Conservation (phyloP, 2,113 vertebrate species). For the Nettapus auritus region DNA sequence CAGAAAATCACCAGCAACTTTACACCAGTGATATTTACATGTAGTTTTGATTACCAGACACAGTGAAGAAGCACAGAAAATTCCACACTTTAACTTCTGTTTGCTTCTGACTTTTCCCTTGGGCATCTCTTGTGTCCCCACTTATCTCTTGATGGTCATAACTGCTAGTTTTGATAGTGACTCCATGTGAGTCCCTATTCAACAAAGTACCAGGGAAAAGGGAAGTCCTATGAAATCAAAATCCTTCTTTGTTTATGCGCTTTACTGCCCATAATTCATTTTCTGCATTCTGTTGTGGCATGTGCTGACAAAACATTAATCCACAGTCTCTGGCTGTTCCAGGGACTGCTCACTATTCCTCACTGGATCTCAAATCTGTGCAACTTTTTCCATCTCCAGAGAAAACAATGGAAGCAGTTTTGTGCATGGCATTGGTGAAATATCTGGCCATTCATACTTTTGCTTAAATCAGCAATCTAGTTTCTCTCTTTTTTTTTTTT, state of each 20-base stretch:
- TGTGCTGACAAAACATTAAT: background rate
- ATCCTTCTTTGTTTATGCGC: background rate
- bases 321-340: background rate
- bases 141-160: background rate
- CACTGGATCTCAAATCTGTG: background rate
- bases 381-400: background rate
- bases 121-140: background rate
- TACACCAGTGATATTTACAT: background rate
- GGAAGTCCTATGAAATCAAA: background rate
- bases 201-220: background rate
- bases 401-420: background rate
- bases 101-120: background rate
- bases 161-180: background rate
- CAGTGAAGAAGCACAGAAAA: background rate
- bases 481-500: background rate
- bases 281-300: background rate
- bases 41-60: background rate
- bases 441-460: background rate
- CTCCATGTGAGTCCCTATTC: background rate
- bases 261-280: background rate
- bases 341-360: background rate
- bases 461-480: background rate
- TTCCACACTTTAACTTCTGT: background rate
- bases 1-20: background rate
- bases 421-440: background rate